Evolutionary conservation across 1,140 invertebrate genomes (phyloP), one percentile per base, ranked within the genome.

Genomic region (Atopsyche davidsoni): DNA sequence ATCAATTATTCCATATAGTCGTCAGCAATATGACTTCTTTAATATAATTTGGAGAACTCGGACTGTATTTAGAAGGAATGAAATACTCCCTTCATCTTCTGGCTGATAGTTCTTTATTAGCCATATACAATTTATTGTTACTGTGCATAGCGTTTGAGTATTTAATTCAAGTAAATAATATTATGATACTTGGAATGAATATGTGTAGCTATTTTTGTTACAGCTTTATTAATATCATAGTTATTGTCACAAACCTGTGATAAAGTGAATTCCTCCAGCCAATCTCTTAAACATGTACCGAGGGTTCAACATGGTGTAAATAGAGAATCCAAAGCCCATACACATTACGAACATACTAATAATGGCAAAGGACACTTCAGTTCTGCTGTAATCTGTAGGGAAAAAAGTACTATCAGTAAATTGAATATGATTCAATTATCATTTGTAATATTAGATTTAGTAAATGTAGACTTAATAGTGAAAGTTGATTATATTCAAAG

Each of bases 251-350:
- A 79, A 69, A 88, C 87, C 83, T 65, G 83, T 81, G 40, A 93
- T 83, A 61, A 92, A 83, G 60, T 92, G 86, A 53, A 92, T 85
- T 13, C 87, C 85, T 1, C 85, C 87, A 6, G 89, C 87, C 14
- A 92, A 72, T 23, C 90, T 73, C 65, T 93, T 93, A 70, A 91
- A 91, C 81, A 89, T 92, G 63, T 93, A 93, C 6, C 89, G 76
- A 7, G 87, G 86, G 63, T 92, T 87, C 51, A 78, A 75, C 64
- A 93, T 89, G 3, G 89, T 89, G 61, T 92, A 93, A 48, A 87
- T 78, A 2, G 88, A 89, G 66, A 92, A 91, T 1, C 80, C 75
- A 35, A 87, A 82, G 0, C 86, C 85, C 79, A 92, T 82, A 18
- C 81, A 61, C 81, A 90, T 89, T 7, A 92, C 73, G 42, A 87